Conservation (phyloP, 2,113 vertebrate species). For the Argyrosomus japonicus region DNA sequence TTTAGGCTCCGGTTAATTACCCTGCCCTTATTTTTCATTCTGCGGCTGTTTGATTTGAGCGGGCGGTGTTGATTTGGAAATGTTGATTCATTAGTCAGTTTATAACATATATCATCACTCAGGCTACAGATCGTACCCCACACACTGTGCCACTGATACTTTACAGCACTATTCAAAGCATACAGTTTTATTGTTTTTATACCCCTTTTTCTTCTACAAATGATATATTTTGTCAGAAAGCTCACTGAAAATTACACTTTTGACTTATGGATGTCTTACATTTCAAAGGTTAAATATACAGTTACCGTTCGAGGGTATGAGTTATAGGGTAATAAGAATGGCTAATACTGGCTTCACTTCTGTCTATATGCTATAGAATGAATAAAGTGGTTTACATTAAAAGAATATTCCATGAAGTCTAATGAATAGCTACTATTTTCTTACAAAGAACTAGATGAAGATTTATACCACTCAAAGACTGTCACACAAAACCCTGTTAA, state of each 20-base stretch:
- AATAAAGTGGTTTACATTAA: neutral
- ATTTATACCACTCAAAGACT: neutral
- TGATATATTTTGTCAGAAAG: conserved; percentile 8
- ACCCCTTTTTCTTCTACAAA: conserved; percentile 9
- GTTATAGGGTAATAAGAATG: conserved; percentile 21
- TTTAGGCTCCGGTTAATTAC: conserved; percentile 69
- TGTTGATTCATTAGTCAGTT: conserved; percentile 68
- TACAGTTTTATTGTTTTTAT: conserved; percentile 35
- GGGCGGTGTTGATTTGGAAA: conserved; percentile 69
- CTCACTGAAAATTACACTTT: conserved; percentile 25
- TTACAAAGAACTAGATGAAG: neutral
- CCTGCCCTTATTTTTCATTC: conserved; percentile 63
- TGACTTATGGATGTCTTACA: conserved; percentile 8
- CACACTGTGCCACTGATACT: conserved; percentile 20
- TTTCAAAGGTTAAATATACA: conserved; percentile 29
- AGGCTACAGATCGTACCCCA: conserved; percentile 27
- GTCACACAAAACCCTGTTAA: too few relatives aligned
- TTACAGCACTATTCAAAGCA: conserved; percentile 10
- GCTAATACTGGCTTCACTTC: conserved; percentile 4
- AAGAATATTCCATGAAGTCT: neutral
- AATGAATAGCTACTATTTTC: too few relatives aligned
- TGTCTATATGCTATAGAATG: neutral
- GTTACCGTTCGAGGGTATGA: conserved; percentile 23
- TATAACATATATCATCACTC: conserved; percentile 59
- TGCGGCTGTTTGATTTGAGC: conserved; percentile 51